Evolutionary conservation across 2,797 vertebrate species (phyloP).

Genomic region (Rhyacichthys aspro): DNA sequence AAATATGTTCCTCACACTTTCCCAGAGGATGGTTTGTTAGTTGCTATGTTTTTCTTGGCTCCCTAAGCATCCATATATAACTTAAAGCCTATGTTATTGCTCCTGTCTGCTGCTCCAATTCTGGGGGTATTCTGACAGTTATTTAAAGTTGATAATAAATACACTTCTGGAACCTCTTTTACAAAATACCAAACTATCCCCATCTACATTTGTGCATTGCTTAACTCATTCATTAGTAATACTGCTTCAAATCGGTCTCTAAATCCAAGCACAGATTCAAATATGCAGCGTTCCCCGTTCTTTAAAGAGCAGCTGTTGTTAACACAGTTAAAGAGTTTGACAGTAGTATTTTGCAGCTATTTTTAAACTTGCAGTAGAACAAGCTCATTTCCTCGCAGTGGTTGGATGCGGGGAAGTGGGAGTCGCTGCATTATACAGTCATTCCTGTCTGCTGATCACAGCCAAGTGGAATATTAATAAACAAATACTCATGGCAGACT

Average conservation of each 20-base stretch:
- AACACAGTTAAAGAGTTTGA: conserved; percentile 1
- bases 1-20: too few species aligned
- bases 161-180: too few species aligned
- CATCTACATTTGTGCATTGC: too few species aligned
- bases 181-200: too few species aligned
- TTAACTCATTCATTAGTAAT: too few species aligned
- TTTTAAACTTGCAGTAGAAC: conserved; percentile 13
- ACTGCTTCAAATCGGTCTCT: neutral
- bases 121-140: too few species aligned
- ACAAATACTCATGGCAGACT: conserved; percentile 44
- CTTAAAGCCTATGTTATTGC: too few species aligned
- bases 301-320: conserved; percentile 8
- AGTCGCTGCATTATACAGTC: conserved; percentile 19
- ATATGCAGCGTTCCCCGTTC: neutral
- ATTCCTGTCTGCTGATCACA: conserved; percentile 49
- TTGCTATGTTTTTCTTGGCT: too few species aligned
- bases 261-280: neutral
- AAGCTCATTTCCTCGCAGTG: conserved; percentile 71
- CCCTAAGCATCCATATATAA: too few species aligned
- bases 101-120: too few species aligned
- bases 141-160: too few species aligned
- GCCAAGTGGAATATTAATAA: conserved; percentile 48
- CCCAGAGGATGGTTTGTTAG: too few species aligned
- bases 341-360: conserved; percentile 6
- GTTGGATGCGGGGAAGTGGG: conserved; percentile 38